These are phyloP conservation scores for Sphinx pinastri DNA, from an alignment of 2,888 invertebrate genomes.

Conservation along the genomic window DNA sequence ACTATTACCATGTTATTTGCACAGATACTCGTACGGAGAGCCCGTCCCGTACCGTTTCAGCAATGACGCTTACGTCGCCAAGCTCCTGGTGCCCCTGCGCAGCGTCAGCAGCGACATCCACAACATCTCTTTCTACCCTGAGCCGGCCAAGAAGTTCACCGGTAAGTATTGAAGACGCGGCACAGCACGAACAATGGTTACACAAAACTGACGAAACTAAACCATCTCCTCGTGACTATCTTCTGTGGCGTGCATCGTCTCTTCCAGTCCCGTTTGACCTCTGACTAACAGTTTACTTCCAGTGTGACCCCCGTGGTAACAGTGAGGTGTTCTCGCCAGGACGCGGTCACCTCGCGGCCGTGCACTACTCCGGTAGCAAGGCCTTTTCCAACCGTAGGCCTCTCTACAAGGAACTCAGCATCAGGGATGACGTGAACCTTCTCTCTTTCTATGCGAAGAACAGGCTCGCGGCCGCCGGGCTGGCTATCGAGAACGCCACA, in stretches of 20 bases:
- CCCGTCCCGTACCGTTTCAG: constrained; percentile 85
- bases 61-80: constrained; percentile 89
- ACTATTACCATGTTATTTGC: constrained; percentile 38
- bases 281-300: constrained; percentile 70
- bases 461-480: constrained; percentile 86
- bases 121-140: constrained; percentile 86
- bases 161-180: constrained; percentile 69
- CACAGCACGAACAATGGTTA: constrained; percentile 39
- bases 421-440: constrained; percentile 93
- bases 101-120: constrained; percentile 85
- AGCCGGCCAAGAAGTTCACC: constrained; percentile 87
- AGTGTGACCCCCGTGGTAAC: constrained; percentile 73
- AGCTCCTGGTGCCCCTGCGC: constrained; percentile 86
- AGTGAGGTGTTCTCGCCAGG: constrained; percentile 85
- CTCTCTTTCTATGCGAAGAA: constrained; percentile 94
- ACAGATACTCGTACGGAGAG: constrained; percentile 82
- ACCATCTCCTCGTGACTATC: constrained; percentile 29
- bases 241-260: constrained; percentile 37
- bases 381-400: constrained; percentile 90
- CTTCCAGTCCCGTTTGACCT: constrained; percentile 45
- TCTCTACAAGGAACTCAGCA: constrained; percentile 89
- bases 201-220: constrained; percentile 42
- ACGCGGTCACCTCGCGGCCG: constrained; percentile 92
- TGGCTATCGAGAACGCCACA: constrained; percentile 79
- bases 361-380: constrained; percentile 92